A percentile compares a stretch with the other conserved stretches of the same genome.
phyloP scores from a whole-genome alignment of 2,113 vertebrate genomes.

The Andinoacara biseriatus region DNA sequence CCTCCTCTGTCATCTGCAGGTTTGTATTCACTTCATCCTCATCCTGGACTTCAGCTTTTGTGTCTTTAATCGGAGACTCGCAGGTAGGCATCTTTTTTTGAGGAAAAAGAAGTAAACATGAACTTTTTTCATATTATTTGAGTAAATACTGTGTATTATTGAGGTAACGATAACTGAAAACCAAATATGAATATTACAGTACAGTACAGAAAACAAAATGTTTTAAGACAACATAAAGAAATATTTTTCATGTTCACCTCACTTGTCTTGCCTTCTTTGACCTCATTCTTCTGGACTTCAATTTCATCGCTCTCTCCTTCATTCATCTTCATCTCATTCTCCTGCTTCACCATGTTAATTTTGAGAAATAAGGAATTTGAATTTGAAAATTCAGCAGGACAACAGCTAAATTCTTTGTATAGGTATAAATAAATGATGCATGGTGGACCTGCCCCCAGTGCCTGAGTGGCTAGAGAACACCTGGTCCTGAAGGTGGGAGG shows the following conservation, averaged over 20 bases:
- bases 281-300: too few species aligned
- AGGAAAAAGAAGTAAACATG: too few species aligned
- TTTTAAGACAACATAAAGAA: background rate
- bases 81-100: background rate
- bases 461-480: too few species aligned
- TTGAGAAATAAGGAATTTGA: background rate
- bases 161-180: background rate
- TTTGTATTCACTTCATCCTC: background rate
- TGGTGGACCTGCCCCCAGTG: too few species aligned
- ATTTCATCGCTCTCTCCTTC: too few species aligned
- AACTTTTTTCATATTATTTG: too few species aligned
- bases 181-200: background rate
- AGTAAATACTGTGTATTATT: too few species aligned
- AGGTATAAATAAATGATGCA: background rate
- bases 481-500: background rate
- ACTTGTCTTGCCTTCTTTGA: background rate
- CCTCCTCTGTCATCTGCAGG: background rate
- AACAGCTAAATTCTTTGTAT: background rate
- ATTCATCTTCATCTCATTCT: background rate
- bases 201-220: background rate
- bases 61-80: background rate
- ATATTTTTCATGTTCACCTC: background rate
- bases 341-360: background rate
- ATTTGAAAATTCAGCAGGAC: background rate
- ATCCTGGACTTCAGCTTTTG: background rate